Conservation (phyloP, 2,888 invertebrate genomes). For the Caenorhabditis sulstoni region DNA sequence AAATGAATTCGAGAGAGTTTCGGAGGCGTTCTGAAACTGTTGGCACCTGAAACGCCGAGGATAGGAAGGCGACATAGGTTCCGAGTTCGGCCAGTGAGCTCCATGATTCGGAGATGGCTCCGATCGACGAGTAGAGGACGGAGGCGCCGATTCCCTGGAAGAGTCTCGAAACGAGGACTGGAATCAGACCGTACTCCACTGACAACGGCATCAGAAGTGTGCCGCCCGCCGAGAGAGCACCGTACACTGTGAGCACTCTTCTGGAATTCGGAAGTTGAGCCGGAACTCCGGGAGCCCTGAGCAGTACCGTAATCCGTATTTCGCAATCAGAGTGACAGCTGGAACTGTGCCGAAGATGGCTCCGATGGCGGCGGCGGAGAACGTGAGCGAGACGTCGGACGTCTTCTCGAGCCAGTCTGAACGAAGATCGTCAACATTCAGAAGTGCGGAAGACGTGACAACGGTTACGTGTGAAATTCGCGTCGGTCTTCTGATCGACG, state of each 20-base stretch:
- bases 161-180: constrained; percentile 34
- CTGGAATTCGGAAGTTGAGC: constrained; percentile 14
- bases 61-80: constrained; percentile 60
- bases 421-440: background rate
- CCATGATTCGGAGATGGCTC: constrained; percentile 62
- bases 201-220: constrained; percentile 61
- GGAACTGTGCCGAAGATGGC: constrained; percentile 54
- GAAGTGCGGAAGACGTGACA: background rate
- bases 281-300: background rate
- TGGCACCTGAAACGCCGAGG: constrained; percentile 60
- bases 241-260: constrained; percentile 40
- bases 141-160: constrained; percentile 60
- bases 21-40: background rate
- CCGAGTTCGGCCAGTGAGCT: constrained; percentile 53
- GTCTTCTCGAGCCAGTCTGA: constrained; percentile 52
- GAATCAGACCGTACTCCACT: constrained; percentile 38
- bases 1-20: no score
- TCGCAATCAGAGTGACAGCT: constrained; percentile 39
- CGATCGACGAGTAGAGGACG: constrained; percentile 57
- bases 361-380: constrained; percentile 49
- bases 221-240: constrained; percentile 48
- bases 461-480: constrained; percentile 15
- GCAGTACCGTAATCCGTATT: constrained; percentile 47
- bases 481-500: constrained; percentile 20
- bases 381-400: constrained; percentile 47